A percentile compares a stretch with the other conserved stretches of the same genome.
Evolutionary conservation across 2,888 invertebrate species (phyloP).

Genomic region (Drosophila meridiana): DNA sequence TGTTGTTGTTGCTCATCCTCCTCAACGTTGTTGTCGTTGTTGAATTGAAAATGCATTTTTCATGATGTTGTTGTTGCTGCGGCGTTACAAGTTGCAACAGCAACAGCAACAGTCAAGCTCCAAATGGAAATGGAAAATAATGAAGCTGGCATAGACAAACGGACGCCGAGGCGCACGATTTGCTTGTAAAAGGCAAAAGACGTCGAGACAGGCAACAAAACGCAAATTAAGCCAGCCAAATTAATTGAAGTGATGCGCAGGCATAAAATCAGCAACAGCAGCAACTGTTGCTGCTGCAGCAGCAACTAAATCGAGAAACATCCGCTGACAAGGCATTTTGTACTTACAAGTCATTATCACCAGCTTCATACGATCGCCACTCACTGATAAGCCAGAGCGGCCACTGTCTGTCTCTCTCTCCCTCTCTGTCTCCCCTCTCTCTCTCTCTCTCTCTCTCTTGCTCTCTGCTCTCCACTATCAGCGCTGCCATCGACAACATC

Average conservation of each 20-base stretch:
- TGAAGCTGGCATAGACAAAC: conserved; percentile 82
- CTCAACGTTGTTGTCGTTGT: conserved; percentile 55
- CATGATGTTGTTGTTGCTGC: conserved; percentile 67
- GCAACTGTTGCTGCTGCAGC: conserved; percentile 10
- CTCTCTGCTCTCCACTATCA: conserved; percentile 51
- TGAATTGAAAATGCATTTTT: conserved; percentile 81
- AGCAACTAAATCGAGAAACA: conserved; percentile 53
- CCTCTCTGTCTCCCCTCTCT: neutral
- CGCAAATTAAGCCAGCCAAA: conserved; percentile 77
- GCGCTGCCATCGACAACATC: conserved; percentile 71
- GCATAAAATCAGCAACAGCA: conserved; percentile 39
- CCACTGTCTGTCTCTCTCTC: conserved; percentile 11
- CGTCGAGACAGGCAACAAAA: conserved; percentile 56
- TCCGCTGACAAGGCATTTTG: conserved; percentile 82
- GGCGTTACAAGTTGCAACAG: conserved; percentile 52
- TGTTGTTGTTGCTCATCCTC: conserved; percentile 32
- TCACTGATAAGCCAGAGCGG: conserved; percentile 64
- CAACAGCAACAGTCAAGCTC: conserved; percentile 26
- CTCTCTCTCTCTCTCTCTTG: neutral
- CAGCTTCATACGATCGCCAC: conserved; percentile 69
- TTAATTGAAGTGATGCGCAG: conserved; percentile 79
- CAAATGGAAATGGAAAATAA: conserved; percentile 63
- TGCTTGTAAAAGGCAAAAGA: conserved; percentile 77
- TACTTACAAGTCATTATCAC: conserved; percentile 84
- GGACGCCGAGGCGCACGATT: conserved; percentile 84